These are phyloP conservation scores for Crotalus viridis DNA, from an alignment of 2,113 vertebrate genomes.

Conservation along the genomic window DNA sequence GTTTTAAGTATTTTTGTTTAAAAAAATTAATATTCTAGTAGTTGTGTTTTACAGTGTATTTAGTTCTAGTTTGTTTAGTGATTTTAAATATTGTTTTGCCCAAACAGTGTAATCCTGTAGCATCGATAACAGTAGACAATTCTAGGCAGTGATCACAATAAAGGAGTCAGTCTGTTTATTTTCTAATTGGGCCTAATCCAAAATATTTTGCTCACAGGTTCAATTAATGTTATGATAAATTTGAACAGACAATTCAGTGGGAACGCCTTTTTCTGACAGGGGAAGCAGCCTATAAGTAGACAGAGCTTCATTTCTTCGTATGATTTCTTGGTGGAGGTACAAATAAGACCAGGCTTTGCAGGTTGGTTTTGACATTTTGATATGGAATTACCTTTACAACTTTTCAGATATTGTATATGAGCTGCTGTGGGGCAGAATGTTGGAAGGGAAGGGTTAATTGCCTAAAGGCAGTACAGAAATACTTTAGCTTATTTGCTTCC, in stretches of 20 bases:
- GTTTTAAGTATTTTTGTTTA: background rate
- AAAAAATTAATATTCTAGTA: background rate
- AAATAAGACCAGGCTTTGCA: background rate
- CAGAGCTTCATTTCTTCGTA: background rate
- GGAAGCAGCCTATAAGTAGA: background rate
- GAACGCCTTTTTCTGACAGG: background rate
- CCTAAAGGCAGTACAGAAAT: background rate
- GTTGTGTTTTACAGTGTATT: background rate
- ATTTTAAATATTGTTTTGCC: background rate
- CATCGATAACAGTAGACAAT: background rate
- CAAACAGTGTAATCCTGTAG: background rate
- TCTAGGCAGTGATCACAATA: background rate
- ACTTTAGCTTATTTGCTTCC: background rate
- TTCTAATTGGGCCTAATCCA: background rate
- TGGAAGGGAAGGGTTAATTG: background rate
- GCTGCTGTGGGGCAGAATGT: background rate
- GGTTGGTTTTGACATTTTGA: background rate
- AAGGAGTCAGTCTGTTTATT: background rate
- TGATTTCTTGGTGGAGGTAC: background rate
- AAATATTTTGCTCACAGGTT: background rate
- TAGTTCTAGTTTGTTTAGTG: background rate
- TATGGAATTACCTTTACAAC: background rate
- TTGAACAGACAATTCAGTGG: background rate
- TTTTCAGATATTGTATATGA: fast-evolving
- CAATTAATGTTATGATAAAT: background rate